Evolutionary conservation across 1,140 invertebrate species (phyloP).

Genomic region (Apis dorsata): DNA sequence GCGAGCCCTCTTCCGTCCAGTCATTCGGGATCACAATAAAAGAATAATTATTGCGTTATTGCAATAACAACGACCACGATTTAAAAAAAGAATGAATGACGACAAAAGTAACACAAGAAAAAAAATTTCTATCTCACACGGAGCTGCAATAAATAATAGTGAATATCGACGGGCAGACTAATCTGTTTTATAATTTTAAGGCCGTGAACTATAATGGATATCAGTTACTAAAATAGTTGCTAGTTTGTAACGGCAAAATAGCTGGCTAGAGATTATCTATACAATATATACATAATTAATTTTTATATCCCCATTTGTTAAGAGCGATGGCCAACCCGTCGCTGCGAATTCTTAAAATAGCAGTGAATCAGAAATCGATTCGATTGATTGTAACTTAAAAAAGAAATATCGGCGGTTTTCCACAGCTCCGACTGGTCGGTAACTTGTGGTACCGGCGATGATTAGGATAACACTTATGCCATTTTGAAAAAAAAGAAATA

Average conservation of each 20-base stretch:
- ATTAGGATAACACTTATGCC: slow-evolving; percentile 20
- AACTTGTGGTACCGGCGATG: slow-evolving; percentile 4
- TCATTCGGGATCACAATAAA: slow-evolving; percentile 62
- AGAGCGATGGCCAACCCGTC: slow-evolving; percentile 49
- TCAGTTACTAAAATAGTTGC: slow-evolving; percentile 70
- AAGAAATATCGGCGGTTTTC: slow-evolving; percentile 20
- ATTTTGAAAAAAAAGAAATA: slow-evolving; percentile 16
- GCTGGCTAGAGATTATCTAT: slow-evolving; percentile 71
- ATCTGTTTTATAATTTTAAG: slow-evolving; percentile 75
- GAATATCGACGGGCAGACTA: slow-evolving; percentile 68
- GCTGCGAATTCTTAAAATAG: slow-evolving; percentile 56
- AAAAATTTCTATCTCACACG: slow-evolving; percentile 59
- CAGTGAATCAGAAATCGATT: slow-evolving; percentile 42
- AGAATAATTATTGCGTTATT: slow-evolving; percentile 32
- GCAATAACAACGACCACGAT: slow-evolving; percentile 58
- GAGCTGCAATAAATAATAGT: slow-evolving; percentile 71
- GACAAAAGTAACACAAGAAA: slow-evolving; percentile 18
- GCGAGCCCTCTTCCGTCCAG: slow-evolving; percentile 68
- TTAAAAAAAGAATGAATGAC: neutral
- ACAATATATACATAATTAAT: slow-evolving; percentile 69
- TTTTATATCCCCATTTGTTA: slow-evolving; percentile 75
- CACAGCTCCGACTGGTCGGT: slow-evolving; percentile 25
- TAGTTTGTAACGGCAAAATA: slow-evolving; percentile 74
- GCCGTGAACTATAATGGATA: slow-evolving; percentile 71
- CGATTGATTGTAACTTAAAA: slow-evolving; percentile 43